phyloP scores from a whole-genome alignment of 2,888 invertebrate species.

The Microchrysa polita region DNA sequence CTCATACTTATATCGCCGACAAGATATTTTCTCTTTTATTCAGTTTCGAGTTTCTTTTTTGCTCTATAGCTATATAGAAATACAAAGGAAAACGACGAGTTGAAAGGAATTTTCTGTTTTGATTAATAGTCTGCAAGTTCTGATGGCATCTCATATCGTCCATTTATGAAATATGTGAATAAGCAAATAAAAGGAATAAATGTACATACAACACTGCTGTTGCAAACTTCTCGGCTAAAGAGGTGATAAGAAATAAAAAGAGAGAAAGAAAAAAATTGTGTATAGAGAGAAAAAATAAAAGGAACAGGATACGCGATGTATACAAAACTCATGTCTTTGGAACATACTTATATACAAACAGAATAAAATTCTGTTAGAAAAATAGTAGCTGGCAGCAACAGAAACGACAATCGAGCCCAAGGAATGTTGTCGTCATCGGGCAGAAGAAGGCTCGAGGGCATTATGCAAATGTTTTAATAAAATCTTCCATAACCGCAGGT shows the following conservation, averaged over 20 bases:
- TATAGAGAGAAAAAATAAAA: slow-evolving; percentile 1
- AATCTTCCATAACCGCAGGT: slow-evolving; percentile 41
- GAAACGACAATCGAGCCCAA: background rate
- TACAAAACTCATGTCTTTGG: background rate
- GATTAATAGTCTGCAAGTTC: slow-evolving; percentile 34
- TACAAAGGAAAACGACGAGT: background rate
- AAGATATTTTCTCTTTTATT: too few relatives aligned
- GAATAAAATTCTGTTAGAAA: background rate
- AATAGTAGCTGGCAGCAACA: background rate
- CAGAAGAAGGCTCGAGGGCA: slow-evolving; percentile 9
- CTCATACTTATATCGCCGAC: too few relatives aligned
- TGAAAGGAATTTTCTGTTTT: slow-evolving; percentile 33
- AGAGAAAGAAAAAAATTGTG: background rate
- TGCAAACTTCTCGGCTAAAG: background rate
- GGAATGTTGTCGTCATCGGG: slow-evolving; percentile 18
- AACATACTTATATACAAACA: too few relatives aligned
- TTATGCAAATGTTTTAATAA: slow-evolving; percentile 41
- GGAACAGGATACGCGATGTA: background rate
- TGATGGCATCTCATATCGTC: slow-evolving; percentile 16
- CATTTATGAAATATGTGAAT: too few relatives aligned
- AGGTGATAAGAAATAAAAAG: slow-evolving; percentile 14
- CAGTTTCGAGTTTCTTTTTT: too few relatives aligned
- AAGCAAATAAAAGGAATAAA: too few relatives aligned
- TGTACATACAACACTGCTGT: too few relatives aligned
- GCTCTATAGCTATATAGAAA: too few relatives aligned